Evolutionary conservation across 1,140 invertebrate genomes (phyloP), one percentile per base, ranked within the genome.

Genomic region (Vanessa tameamea): DNA sequence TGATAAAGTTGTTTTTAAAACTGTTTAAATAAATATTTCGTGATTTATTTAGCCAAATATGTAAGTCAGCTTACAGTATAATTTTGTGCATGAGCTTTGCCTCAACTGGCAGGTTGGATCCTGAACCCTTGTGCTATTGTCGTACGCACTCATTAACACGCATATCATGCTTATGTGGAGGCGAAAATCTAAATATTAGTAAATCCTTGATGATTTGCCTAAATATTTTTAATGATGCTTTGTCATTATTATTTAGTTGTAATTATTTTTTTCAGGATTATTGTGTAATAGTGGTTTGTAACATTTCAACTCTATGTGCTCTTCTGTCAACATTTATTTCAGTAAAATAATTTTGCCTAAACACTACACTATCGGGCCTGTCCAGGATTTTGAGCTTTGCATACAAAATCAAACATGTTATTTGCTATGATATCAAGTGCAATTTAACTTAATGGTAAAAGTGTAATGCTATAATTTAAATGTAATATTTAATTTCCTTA

Each of bases 381-480:
- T 50, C 48, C 48, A 50, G 48, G 48, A 50, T 55, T n/a, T 20
- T 20, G 13, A 20, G n/a, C 16, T 57, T 57, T 57, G 9, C 37
- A 43, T 43, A 43, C 9, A 23, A 57, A 11, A 23, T 11, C 4
- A 57, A 57, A 55, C 13, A 37, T 67, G 14, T 55, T 43, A 66
- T 31, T 67, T 67, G 50, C 65, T 67, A 65, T 31, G 26, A 31
- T 20, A 72, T 12, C 16, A 8, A 57, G 16, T 57, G 53, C 53
- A 23, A 57, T 57, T 12, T 55, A 9, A 55, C 53, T 20, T 12
- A 57, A 57, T 57, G 53, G 20, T 57, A 26, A 57, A 8, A 57
- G 9, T 57, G 50, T 20, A 20, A n/a, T n/a, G n/a, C n/a, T 53
- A n/a, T 26, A 14, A 64, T 64, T 14, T 37, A 47, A 16, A 53